phyloP scores from a whole-genome alignment of 2,113 vertebrate genomes.

The Paramisgurnus dabryanus region DNA sequence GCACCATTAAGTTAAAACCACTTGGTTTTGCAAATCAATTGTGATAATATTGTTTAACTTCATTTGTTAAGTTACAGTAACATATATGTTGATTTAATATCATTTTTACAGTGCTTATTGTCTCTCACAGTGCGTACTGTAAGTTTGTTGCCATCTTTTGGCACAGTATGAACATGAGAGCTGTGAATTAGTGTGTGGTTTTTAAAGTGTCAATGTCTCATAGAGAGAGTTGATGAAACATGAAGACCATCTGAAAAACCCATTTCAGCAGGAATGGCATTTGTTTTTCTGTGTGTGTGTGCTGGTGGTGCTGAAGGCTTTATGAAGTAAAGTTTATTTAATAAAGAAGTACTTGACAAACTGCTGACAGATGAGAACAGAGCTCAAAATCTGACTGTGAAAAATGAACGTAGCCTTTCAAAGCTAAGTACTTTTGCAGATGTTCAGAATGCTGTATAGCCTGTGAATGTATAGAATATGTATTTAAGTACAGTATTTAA shows the following conservation, averaged over 20 bases:
- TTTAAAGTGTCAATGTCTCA: not conserved
- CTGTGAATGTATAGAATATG: not conserved
- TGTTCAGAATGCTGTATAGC: conserved; percentile 1
- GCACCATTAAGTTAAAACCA: too few species aligned
- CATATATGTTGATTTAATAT: too few species aligned
- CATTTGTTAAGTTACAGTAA: too few species aligned
- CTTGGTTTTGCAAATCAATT: too few species aligned
- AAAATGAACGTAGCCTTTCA: conserved; percentile 3
- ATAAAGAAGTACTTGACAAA: not conserved
- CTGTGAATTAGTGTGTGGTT: not conserved
- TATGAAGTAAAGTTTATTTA: conserved; percentile 11
- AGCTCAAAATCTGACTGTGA: not conserved
- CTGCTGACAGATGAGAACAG: conserved; percentile 4
- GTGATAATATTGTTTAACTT: too few species aligned
- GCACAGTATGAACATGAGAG: too few species aligned
- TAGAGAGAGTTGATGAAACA: conserved; percentile 32
- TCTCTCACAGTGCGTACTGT: too few species aligned
- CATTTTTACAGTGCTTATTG: too few species aligned
- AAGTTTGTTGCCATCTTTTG: too few species aligned
- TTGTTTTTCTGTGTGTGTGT: not conserved
- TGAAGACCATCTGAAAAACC: conserved; percentile 27
- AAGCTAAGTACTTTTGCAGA: conserved; percentile 14
- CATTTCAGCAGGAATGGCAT: conserved; percentile 15
- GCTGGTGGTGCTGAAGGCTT: conserved; percentile 6
- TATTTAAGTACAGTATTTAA: too few species aligned